Base-by-base conservation (phyloP, 1,140 invertebrate species). In the Phymorhynchus buccinoides region DNA sequence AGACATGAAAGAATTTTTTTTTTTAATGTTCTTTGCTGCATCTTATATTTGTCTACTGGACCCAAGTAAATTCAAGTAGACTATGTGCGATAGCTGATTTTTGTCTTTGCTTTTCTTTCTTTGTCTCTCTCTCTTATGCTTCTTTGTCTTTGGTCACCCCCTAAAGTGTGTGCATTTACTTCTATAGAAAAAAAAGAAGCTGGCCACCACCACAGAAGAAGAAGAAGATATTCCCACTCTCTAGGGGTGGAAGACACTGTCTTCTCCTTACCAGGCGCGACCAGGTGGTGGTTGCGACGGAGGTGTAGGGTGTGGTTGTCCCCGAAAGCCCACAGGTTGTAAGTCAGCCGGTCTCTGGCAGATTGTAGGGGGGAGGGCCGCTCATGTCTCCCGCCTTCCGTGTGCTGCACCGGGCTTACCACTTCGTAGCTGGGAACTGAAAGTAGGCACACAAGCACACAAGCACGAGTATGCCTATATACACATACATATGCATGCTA, bases 201-300 rank as follows among this genome's bases (percentile, higher is more conserved):
- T 18, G 9, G 7, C 30, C 22, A 0, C n/a, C 1, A 14, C 30
- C 22, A 22, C 66, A 18, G n/a, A n/a, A n/a, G n/a, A n/a, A n/a
- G n/a, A n/a, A n/a, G n/a, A n/a, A n/a, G n/a, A n/a, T n/a, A n/a
- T n/a, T n/a, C n/a, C n/a, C n/a, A n/a, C n/a, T n/a, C n/a, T n/a
- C n/a, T n/a, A n/a, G n/a, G n/a, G n/a, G n/a, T n/a, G n/a, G n/a
- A n/a, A n/a, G n/a, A n/a, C n/a, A n/a, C n/a, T n/a, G n/a, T n/a
- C n/a, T n/a, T n/a, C n/a, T n/a, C n/a, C 42, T 4, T 52, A 88
- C 88, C 88, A 75, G 88, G 86, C 16, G 86, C 82, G 35, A 86
- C 77, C 16, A 88, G 85, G 18, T 86, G 44, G 22, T 79, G 78
- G 39, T 87, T 87, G 75, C 73, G 82, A 52, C 62, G 35, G 4